phyloP scores from a whole-genome alignment of 2,797 vertebrate species.

The Periophthalmus magnuspinnatus region DNA sequence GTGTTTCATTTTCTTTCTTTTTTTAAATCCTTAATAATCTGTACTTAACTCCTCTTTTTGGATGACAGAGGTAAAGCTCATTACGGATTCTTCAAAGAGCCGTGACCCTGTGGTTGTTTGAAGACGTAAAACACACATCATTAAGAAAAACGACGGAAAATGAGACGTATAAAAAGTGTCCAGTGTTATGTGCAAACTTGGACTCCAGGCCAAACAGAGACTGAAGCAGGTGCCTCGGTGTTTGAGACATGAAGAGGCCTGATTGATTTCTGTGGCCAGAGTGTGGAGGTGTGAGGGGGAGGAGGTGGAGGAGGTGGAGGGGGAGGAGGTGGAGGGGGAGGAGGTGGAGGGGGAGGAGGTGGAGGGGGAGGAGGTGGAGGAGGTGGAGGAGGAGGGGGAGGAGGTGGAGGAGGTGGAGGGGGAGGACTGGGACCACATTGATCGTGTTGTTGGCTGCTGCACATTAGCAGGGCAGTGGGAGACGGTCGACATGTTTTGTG shows the following conservation, averaged over 20 bases:
- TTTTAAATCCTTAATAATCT: no score
- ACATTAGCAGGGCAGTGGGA: conserved; percentile 19
- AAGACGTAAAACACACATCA: no score
- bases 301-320: neutral
- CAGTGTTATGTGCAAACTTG: neutral
- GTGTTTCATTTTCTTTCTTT: no score
- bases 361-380: neutral
- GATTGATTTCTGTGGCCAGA: conserved; percentile 35
- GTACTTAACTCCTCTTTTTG: no score
- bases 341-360: conserved; percentile 4
- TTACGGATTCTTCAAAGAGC: no score
- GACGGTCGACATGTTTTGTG: conserved; percentile 26
- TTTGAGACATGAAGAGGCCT: conserved; percentile 21
- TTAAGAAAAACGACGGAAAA: no score
- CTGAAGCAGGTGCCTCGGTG: conserved; percentile 13
- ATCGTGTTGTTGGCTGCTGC: conserved; percentile 36
- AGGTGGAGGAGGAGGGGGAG: neutral
- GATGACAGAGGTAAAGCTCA: no score
- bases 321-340: conserved; percentile 8
- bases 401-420: conserved; percentile 1
- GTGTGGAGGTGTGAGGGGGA: conserved; percentile 6
- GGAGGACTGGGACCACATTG: conserved; percentile 14
- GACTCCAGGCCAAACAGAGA: neutral
- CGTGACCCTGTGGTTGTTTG: no score
- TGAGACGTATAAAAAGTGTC: no score